Evolutionary conservation across 2,888 invertebrate genomes (phyloP), one percentile per base, ranked within the genome.

Genomic region (Sicus ferrugineus): DNA sequence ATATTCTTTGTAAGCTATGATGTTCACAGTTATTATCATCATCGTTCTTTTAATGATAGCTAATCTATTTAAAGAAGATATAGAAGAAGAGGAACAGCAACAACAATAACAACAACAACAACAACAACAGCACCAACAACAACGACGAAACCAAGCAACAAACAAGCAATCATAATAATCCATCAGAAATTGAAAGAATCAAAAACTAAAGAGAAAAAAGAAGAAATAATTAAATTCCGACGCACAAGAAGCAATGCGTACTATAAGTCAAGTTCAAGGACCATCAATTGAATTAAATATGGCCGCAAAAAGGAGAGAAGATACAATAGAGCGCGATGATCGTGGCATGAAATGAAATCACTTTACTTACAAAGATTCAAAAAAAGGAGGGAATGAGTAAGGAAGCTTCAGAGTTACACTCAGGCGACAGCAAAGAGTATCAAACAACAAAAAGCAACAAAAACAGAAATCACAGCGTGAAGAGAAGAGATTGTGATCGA

Each of bases 181-280:
- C 63, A 68, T 46, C 38, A 58, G 14, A 23, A 34, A 56, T 28
- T 23, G 16, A 56, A 28, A 23, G 28, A 30, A 28, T 23, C 23
- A 56, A 48, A 56, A 26, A 46, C 21, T 42, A 19, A 66, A 38
- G 26, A 30, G 19, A 56, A n/a, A 46, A 21, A 46, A 28, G 21
- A 3, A 6, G 23, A 56, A 54, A n/a, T 6, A 54, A n/a, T 9
- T 31, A 38, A 34, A 30, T 23, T 30, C n/a, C 30, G 26, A 38
- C 19, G 61, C 26, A 26, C 16, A 23, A 34, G 42, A 54, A 77
- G 70, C 76, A 74, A 65, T 67, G 69, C 76, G 73, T 77, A 78
- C 79, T 77, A 79, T 77, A 80, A 80, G 80, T 80, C 81, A 81
- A 80, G 81, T 81, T 80, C 81, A 71, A 80, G 80, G 80, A 80